These are phyloP conservation scores for Lasioglossum zephyrum DNA, from an alignment of 2,888 invertebrate genomes.

Conservation along the genomic window DNA sequence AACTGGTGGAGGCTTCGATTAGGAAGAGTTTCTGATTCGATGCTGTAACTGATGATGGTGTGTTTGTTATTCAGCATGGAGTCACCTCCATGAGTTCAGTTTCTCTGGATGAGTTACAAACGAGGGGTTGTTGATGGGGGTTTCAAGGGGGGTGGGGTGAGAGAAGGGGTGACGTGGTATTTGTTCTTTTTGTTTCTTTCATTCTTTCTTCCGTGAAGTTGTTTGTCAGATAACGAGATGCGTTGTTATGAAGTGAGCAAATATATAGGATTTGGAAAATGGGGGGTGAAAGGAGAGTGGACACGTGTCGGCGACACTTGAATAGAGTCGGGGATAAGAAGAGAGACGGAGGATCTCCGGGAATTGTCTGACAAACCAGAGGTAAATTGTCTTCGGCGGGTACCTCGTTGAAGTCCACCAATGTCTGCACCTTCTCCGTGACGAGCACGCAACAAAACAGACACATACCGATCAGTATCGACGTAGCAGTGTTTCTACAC, in stretches of 20 bases:
- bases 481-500: conserved; percentile 65
- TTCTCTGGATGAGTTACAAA: conserved; percentile 31
- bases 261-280: background rate
- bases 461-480: conserved; percentile 83
- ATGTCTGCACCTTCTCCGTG: conserved; percentile 90
- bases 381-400: conserved; percentile 96
- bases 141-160: background rate
- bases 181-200: background rate
- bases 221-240: conserved; percentile 28
- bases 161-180: background rate
- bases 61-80: background rate
- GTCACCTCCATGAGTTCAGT: conserved; percentile 45
- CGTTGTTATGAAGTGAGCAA: conserved; percentile 42
- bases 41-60: conserved; percentile 1
- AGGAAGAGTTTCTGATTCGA: conserved; percentile 11
- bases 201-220: background rate
- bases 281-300: background rate
- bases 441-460: conserved; percentile 83
- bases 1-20: conserved; percentile 45
- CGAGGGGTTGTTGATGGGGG: background rate
- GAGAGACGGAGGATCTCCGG: conserved; percentile 71
- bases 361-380: conserved; percentile 88
- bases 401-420: conserved; percentile 95
- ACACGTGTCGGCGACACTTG: conserved; percentile 38
- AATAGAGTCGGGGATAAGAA: conserved; percentile 26